Conservation (phyloP, 2,888 invertebrate genomes). For the Pristionchus exspectatus region DNA sequence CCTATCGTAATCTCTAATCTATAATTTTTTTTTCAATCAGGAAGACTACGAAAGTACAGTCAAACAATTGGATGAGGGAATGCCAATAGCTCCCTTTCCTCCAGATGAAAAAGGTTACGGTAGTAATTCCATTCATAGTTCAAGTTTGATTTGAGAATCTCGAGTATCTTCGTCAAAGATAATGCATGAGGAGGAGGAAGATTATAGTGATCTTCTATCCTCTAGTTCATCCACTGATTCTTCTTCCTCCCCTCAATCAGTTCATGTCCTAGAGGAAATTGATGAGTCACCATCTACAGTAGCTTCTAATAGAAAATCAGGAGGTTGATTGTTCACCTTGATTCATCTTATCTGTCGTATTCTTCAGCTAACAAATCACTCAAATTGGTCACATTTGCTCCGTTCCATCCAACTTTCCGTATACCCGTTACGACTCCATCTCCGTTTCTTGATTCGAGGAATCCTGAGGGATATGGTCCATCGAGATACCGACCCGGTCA, state of each 20-base stretch:
- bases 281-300: constrained; percentile 11
- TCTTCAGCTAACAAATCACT: constrained; percentile 23
- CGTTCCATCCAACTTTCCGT: constrained; percentile 33
- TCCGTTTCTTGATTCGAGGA: constrained; percentile 18
- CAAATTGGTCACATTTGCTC: constrained; percentile 50
- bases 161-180: neutral
- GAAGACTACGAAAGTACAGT: constrained; percentile 41
- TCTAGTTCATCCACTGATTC: constrained; percentile 1
- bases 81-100: constrained; percentile 16
- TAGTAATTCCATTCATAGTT: neutral
- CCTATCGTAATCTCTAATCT: neutral
- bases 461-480: constrained; percentile 46
- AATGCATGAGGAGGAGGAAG: constrained; percentile 45
- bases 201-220: constrained; percentile 40
- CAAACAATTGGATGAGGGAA: constrained; percentile 33
- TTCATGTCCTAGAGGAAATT: constrained; percentile 12
- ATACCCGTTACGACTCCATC: constrained; percentile 6
- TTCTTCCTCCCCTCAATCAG: neutral
- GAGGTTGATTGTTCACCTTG: neutral
- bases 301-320: neutral
- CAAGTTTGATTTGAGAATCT: constrained; percentile 4
- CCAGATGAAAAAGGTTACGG: constrained; percentile 38
- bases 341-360: neutral
- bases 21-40: neutral
- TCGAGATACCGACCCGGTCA: constrained; percentile 13